Evolutionary conservation across 2,113 vertebrate genomes (phyloP).

Genomic region (Sylvietta virens): DNA sequence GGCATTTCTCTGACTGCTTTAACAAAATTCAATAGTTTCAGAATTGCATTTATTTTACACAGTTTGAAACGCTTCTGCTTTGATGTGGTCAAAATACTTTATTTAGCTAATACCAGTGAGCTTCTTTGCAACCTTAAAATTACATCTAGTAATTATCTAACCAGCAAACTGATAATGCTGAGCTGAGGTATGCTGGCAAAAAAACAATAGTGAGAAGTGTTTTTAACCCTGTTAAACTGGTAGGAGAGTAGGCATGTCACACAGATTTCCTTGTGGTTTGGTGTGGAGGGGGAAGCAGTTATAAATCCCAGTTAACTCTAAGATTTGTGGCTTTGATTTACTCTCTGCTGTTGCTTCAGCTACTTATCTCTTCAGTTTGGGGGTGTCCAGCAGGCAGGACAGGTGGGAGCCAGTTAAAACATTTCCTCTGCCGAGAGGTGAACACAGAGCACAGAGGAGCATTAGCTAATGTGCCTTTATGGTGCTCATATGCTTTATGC

Average conservation of each 20-base stretch:
- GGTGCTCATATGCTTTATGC: not conserved
- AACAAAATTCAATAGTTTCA: slow-evolving; percentile 23
- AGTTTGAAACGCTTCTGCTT: slow-evolving; percentile 30
- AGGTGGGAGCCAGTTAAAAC: not conserved
- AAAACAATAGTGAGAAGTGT: not conserved
- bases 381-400: not conserved
- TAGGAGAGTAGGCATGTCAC: not conserved
- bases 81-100: slow-evolving; percentile 9
- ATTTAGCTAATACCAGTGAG: not conserved
- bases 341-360: not conserved
- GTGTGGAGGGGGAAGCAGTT: not conserved
- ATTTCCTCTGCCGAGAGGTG: not conserved
- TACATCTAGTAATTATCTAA: slow-evolving; percentile 14
- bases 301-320: not conserved
- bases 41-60: slow-evolving; percentile 7
- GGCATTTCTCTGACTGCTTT: not conserved
- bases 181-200: not conserved
- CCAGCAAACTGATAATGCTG: not conserved
- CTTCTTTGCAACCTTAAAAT: not conserved
- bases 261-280: not conserved
- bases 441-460: not conserved
- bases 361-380: not conserved
- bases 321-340: not conserved
- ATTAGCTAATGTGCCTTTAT: not conserved
- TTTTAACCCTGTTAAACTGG: not conserved